Percentiles rank a stretch among this genome's conserved stretches.
Conservation (phyloP, 2,888 invertebrate genomes). For the Romanomermis culicivorax region DNA sequence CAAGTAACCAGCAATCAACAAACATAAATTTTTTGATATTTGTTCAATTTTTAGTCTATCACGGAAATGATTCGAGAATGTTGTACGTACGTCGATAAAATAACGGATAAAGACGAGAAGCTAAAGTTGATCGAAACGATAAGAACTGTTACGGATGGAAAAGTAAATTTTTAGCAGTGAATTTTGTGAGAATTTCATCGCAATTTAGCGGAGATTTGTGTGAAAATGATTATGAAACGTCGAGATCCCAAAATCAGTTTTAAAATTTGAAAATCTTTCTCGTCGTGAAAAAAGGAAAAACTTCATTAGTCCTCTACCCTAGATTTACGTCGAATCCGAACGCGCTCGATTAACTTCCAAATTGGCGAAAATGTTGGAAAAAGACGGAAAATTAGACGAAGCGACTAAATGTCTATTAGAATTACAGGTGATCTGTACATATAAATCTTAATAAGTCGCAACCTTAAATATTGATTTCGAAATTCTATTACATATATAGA, state of each 20-base stretch:
- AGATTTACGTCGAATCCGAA: conserved; percentile 99
- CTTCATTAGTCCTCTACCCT: conserved; percentile 16
- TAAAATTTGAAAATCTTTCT: too few relatives aligned
- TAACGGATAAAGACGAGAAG: conserved; percentile 67
- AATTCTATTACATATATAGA: conserved; percentile 28
- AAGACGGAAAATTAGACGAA: conserved; percentile 44
- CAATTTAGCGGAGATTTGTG: too few relatives aligned
- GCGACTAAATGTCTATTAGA: conserved; percentile 88
- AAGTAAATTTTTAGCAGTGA: conserved; percentile 43
- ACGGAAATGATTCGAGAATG: conserved; percentile 75
- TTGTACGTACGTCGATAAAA: conserved; percentile 70
- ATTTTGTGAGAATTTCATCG: too few relatives aligned
- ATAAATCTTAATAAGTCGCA: too few relatives aligned
- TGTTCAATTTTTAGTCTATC: conserved; percentile 47
- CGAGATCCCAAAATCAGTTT: too few relatives aligned
- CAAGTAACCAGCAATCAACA: conserved; percentile 14
- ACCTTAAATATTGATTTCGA: not conserved
- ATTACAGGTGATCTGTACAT: conserved; percentile 42
- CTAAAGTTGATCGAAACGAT: conserved; percentile 86
- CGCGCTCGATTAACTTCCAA: conserved; percentile 73
- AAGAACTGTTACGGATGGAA: conserved; percentile 82
- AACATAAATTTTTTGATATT: not conserved
- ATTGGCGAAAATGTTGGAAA: conserved; percentile 37
- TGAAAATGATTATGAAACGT: too few relatives aligned
- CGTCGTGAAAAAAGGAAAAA: too few relatives aligned